phyloP scores from a whole-genome alignment of 2,797 vertebrate genomes.

The Propithecus deckenii region DNA sequence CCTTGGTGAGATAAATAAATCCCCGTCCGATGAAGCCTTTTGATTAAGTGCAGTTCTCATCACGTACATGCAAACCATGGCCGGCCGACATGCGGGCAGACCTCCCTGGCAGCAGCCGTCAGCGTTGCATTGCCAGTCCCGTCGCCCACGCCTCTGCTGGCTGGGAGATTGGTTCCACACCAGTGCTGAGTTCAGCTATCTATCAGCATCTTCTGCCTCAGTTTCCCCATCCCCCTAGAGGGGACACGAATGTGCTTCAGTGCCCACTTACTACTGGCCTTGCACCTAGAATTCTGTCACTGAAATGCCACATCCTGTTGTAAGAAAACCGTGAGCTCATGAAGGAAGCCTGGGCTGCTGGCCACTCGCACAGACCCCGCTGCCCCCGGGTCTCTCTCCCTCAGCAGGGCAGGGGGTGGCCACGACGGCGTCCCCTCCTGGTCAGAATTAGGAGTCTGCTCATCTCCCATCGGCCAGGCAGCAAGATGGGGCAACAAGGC shows the following conservation, averaged over 20 bases:
- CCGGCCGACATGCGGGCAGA: background rate
- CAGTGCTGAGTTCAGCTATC: background rate
- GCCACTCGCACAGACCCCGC: rapidly evolving
- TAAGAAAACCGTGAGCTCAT: background rate
- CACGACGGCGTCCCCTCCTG: rapidly evolving
- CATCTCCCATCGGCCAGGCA: background rate
- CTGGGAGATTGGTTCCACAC: rapidly evolving
- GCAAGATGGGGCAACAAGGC: background rate
- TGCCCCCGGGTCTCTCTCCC: background rate
- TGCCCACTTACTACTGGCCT: background rate
- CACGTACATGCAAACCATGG: too few relatives aligned
- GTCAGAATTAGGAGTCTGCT: background rate
- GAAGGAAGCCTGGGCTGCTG: too few relatives aligned
- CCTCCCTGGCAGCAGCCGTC: background rate
- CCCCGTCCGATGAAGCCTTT: background rate
- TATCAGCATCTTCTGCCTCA: rapidly evolving
- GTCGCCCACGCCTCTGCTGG: background rate
- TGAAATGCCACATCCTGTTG: background rate
- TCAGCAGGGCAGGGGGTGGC: background rate
- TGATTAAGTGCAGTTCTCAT: too few relatives aligned
- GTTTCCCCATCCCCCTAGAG: too few relatives aligned
- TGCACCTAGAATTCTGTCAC: background rate
- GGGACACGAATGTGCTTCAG: background rate
- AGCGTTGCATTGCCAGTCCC: rapidly evolving
- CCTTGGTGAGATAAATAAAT: rapidly evolving